Percentiles rank a stretch among this genome's conserved stretches.
Conservation (phyloP, 2,797 vertebrate species). For the Siniperca obscura region DNA sequence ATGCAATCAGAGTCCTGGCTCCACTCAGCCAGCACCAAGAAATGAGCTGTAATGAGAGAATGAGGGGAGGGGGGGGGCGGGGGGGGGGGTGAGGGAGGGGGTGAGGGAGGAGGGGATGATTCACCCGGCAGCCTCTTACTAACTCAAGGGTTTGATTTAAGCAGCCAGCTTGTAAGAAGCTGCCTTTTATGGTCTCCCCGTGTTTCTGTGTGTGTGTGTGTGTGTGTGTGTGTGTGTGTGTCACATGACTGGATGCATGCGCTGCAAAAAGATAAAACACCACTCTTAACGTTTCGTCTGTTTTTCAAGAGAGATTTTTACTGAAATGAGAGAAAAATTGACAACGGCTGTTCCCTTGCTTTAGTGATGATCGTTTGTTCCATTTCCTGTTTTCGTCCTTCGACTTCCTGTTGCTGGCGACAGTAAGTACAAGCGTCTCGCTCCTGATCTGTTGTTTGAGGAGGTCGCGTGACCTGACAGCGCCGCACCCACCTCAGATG, state of each 20-base stretch:
- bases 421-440: too few species aligned
- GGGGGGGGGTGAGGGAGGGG: slow-evolving; percentile 57
- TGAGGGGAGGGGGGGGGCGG: slow-evolving; percentile 76
- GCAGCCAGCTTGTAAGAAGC: slow-evolving; percentile 59
- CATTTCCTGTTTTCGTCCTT: not conserved
- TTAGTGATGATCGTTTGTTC: not conserved
- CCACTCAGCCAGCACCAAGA: slow-evolving; percentile 91
- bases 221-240: not conserved
- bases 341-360: not conserved
- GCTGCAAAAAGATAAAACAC: not conserved
- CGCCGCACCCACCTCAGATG: too few species aligned
- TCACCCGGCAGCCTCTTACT: slow-evolving; percentile 64
- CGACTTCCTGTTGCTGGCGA: not conserved
- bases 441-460: too few species aligned
- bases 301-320: accelerated
- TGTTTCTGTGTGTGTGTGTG: slow-evolving; percentile 8
- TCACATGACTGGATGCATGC: not conserved
- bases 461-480: too few species aligned
- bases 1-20: slow-evolving; percentile 92
- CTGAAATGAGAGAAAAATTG: too few species aligned
- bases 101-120: slow-evolving; percentile 77
- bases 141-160: slow-evolving; percentile 74
- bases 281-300: not conserved
- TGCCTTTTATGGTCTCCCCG: slow-evolving; percentile 40
- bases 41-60: slow-evolving; percentile 95